Conservation (phyloP, 2,888 invertebrate species). For the Furcula furcula region DNA sequence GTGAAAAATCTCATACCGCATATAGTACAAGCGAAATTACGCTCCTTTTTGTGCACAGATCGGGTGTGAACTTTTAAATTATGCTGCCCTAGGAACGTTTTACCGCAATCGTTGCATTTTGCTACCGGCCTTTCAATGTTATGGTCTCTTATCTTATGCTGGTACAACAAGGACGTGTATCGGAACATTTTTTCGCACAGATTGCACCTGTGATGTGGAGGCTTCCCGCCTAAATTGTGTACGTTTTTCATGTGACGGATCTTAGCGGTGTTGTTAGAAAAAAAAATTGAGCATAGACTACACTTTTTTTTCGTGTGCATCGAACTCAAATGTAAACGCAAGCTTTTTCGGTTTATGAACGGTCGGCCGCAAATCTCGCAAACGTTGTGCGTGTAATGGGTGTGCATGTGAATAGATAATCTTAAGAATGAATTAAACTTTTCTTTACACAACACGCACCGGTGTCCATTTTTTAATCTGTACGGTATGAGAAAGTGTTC, state of each 20-base stretch:
- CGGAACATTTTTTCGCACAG: background rate
- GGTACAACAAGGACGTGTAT: conserved; percentile 24
- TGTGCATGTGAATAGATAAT: conserved; percentile 33
- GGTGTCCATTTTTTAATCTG: background rate
- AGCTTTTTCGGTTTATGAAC: conserved; percentile 6
- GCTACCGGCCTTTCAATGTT: background rate
- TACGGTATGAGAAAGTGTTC: conserved; percentile 1
- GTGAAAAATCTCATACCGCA: conserved; percentile 37
- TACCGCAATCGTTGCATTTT: background rate
- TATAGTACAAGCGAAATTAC: conserved; percentile 26
- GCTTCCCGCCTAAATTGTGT: background rate
- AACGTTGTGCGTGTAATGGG: conserved; percentile 30
- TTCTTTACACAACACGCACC: background rate
- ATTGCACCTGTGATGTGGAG: background rate
- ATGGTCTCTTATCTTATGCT: conserved; percentile 1
- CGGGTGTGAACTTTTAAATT: background rate
- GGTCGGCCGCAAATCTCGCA: conserved; percentile 34
- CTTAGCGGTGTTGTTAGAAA: background rate
- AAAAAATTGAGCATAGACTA: background rate
- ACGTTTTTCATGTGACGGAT: background rate
- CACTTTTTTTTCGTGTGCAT: conserved; percentile 1
- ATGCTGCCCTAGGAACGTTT: background rate
- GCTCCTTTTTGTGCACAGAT: conserved; percentile 19
- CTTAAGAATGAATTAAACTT: background rate
- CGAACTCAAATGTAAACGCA: background rate